phyloP scores from a whole-genome alignment of 2,797 vertebrate species.

The Gallinago solitaria region DNA sequence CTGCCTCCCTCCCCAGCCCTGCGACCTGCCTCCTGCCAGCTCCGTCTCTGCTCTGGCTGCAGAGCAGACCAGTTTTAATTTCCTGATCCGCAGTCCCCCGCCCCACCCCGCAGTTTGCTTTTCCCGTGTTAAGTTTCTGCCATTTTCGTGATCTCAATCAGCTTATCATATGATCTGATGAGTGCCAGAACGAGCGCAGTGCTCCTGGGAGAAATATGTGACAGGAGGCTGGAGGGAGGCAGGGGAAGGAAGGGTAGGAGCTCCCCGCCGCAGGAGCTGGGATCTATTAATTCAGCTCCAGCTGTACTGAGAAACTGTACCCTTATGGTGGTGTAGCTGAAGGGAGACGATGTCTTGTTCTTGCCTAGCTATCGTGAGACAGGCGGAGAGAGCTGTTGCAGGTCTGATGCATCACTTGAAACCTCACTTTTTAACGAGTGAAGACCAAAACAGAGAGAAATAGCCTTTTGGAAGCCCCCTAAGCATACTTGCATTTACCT shows the following conservation, averaged over 20 bases:
- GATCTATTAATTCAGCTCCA: constrained; percentile 45
- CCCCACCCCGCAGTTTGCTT: not conserved
- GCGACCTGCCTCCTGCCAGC: not conserved
- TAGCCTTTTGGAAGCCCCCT: not conserved
- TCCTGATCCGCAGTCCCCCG: not conserved
- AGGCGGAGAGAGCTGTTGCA: not conserved
- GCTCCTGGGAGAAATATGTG: constrained; percentile 24
- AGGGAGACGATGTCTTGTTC: not conserved
- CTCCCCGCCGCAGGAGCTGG: constrained; percentile 8
- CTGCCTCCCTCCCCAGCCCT: not conserved
- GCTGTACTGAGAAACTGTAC: constrained; percentile 30
- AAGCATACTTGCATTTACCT: not conserved
- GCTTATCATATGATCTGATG: constrained; percentile 45
- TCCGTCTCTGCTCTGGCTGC: not conserved
- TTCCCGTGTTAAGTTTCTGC: constrained; percentile 42
- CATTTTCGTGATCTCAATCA: constrained; percentile 48
- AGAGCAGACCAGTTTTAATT: constrained; percentile 28
- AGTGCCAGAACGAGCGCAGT: constrained; percentile 29
- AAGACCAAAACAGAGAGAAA: not conserved
- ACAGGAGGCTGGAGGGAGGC: constrained; percentile 54
- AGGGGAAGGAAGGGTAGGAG: constrained; percentile 38
- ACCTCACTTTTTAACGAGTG: not conserved
- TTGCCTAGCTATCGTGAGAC: not conserved
- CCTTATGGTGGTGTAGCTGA: not conserved
- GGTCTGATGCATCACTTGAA: not conserved